Percentiles rank a stretch among this genome's conserved stretches.
phyloP scores from a whole-genome alignment of 2,113 vertebrate genomes.

The Chaenocephalus aceratus region DNA sequence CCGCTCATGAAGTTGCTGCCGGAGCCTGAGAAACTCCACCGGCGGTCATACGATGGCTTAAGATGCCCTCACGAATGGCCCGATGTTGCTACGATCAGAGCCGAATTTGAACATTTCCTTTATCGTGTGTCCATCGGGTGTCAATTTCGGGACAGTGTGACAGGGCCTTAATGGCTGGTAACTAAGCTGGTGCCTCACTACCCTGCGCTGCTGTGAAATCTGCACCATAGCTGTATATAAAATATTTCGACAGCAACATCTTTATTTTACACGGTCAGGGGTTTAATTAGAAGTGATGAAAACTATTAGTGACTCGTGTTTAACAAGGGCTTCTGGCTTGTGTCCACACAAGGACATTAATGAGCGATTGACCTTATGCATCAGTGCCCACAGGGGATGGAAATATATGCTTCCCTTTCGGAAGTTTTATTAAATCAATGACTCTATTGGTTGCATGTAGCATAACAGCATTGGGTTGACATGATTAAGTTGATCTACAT shows the following conservation, averaged over 20 bases:
- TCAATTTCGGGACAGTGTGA: too few species aligned
- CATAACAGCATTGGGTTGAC: constrained; percentile 64
- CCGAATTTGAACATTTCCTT: too few species aligned
- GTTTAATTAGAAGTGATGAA: constrained; percentile 46
- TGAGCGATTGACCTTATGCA: constrained; percentile 65
- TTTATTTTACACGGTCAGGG: constrained; percentile 1
- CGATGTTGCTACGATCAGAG: too few species aligned
- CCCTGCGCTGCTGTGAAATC: constrained; percentile 8
- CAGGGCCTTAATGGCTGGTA: too few species aligned
- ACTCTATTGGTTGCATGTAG: constrained; percentile 42
- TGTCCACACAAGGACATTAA: constrained; percentile 67
- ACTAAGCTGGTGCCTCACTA: constrained; percentile 5
- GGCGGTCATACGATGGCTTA: too few species aligned
- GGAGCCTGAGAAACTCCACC: too few species aligned
- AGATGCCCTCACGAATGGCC: too few species aligned
- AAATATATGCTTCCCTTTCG: constrained; percentile 72
- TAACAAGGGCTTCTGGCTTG: constrained; percentile 34
- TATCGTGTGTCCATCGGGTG: too few species aligned
- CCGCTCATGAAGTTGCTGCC: too few species aligned
- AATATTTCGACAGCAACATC: constrained; percentile 6
- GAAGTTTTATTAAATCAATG: constrained; percentile 70
- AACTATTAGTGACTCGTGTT: constrained; percentile 40
- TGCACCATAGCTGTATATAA: constrained; percentile 10
- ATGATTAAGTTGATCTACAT: constrained; percentile 72
- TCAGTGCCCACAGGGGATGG: constrained; percentile 47